Evolutionary conservation across 1,140 invertebrate genomes (phyloP).

Genomic region (Potamilus streckersoni): DNA sequence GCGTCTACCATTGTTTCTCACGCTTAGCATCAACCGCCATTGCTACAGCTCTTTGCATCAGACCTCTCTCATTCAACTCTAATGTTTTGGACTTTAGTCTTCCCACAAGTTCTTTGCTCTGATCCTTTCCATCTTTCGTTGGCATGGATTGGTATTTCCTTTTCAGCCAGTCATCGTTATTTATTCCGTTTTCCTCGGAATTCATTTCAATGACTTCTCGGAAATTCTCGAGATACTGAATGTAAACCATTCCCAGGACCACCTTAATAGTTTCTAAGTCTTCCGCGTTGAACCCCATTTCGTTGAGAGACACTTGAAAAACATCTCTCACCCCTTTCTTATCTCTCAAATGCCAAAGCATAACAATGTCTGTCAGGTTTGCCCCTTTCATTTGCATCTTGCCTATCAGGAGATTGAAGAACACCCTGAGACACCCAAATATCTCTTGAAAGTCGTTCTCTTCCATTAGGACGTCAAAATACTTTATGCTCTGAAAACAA

Average conservation of each 20-base stretch:
- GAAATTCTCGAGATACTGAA: constrained; percentile 14
- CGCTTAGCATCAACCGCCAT: too few species aligned
- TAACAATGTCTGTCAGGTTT: constrained; percentile 21
- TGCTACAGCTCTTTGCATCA: too few species aligned
- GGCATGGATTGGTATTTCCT: too few species aligned
- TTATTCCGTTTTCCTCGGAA: too few species aligned
- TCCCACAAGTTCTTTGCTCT: too few species aligned
- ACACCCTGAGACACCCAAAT: constrained; percentile 18
- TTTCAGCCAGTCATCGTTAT: too few species aligned
- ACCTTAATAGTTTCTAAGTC: constrained; percentile 10
- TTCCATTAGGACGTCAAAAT: neutral
- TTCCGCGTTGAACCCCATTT: constrained; percentile 13
- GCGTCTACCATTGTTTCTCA: too few species aligned
- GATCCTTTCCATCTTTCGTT: too few species aligned
- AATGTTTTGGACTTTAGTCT: too few species aligned
- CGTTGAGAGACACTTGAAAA: neutral
- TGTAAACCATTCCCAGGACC: constrained; percentile 12
- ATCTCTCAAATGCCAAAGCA: constrained; percentile 24
- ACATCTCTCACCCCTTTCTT: constrained; percentile 14
- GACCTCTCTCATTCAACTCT: too few species aligned
- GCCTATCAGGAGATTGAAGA: constrained; percentile 25
- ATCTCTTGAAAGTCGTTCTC: constrained; percentile 4
- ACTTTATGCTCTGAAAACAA: too few species aligned
- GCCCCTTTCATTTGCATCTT: constrained; percentile 12
- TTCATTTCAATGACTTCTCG: neutral